These are phyloP conservation scores for Prolemur simus DNA, from an alignment of 2,113 vertebrate species.

Conservation along the genomic window DNA sequence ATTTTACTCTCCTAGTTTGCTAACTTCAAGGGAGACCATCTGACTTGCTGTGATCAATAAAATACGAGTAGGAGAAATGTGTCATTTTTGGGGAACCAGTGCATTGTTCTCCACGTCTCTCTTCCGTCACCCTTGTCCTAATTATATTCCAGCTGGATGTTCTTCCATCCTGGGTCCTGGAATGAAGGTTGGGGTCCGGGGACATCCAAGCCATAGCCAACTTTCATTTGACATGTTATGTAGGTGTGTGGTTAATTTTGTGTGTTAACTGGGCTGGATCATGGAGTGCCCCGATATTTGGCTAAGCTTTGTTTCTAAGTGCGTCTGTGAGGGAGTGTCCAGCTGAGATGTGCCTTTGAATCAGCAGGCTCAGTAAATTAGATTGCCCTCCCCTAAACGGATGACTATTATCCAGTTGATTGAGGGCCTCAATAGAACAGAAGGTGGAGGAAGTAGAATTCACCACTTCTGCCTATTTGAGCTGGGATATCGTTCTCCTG, in stretches of 20 bases:
- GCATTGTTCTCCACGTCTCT: neutral
- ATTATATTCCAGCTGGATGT: neutral
- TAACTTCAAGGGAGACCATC: neutral
- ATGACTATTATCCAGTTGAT: neutral
- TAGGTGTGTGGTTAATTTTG: neutral
- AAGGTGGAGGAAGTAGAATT: neutral
- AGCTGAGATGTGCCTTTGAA: neutral
- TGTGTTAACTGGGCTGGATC: neutral
- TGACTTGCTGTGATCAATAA: neutral
- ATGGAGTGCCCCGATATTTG: neutral
- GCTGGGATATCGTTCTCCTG: neutral
- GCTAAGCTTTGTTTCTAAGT: neutral
- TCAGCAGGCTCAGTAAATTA: neutral
- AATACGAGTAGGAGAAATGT: neutral
- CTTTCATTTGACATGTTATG: neutral
- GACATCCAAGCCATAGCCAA: neutral
- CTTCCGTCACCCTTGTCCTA: neutral
- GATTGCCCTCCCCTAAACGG: neutral
- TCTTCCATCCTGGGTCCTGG: neutral
- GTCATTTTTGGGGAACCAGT: neutral
- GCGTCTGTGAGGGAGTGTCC: neutral
- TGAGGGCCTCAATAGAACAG: neutral
- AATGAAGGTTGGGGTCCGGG: neutral
- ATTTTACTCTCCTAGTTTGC: neutral
- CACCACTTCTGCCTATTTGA: neutral